phyloP scores from a whole-genome alignment of 2,888 invertebrate genomes.

The Fissipunctia ypsillon region DNA sequence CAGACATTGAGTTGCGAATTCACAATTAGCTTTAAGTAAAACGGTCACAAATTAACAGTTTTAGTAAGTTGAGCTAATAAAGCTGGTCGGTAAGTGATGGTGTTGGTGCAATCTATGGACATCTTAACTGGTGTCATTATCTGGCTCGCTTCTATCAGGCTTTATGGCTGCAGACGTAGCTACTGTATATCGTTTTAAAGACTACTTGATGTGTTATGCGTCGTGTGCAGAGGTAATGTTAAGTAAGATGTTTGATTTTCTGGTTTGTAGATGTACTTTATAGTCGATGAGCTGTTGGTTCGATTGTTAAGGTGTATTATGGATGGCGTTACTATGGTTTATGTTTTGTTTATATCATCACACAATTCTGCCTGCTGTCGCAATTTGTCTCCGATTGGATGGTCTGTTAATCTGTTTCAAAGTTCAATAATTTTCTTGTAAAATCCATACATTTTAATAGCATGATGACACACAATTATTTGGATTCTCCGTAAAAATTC shows the following conservation, averaged over 20 bases:
- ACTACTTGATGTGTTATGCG: slow-evolving; percentile 13
- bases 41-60: slow-evolving; percentile 65
- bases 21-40: slow-evolving; percentile 51
- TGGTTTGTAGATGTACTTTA: background rate
- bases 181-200: slow-evolving; percentile 39
- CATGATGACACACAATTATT: slow-evolving; percentile 7
- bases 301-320: background rate
- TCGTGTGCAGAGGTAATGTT: background rate
- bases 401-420: background rate
- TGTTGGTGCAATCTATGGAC: slow-evolving; percentile 59
- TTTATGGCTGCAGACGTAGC: slow-evolving; percentile 33
- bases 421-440: background rate
- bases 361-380: background rate
- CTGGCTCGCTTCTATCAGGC: slow-evolving; percentile 41
- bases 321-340: slow-evolving; percentile 4
- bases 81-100: slow-evolving; percentile 60
- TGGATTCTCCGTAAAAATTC: background rate
- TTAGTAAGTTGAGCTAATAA: slow-evolving; percentile 64
- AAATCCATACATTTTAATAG: background rate
- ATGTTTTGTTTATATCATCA: too few relatives aligned
- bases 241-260: slow-evolving; percentile 9
- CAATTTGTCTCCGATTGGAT: background rate
- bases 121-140: slow-evolving; percentile 57
- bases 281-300: background rate
- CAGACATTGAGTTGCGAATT: slow-evolving; percentile 51